These are phyloP conservation scores for Colletes gigas DNA, from an alignment of 1,140 invertebrate genomes.

Conservation along the genomic window DNA sequence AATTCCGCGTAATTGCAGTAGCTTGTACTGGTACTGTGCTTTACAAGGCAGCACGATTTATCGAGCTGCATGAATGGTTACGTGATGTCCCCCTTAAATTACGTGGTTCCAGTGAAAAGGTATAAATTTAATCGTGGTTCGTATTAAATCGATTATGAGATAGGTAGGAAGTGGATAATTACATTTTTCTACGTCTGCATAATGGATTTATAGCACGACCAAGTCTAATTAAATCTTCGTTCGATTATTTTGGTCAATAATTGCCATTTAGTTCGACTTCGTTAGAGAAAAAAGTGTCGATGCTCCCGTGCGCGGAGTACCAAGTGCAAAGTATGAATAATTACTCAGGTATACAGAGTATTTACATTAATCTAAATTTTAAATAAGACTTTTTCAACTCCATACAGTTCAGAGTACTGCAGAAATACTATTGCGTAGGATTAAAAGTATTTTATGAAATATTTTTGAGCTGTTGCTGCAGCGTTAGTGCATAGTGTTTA, in stretches of 20 bases:
- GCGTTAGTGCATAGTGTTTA: no score
- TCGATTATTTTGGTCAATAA: background rate
- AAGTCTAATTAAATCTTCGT: background rate
- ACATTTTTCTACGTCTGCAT: background rate
- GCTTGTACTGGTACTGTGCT: background rate
- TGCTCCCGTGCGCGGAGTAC: no score
- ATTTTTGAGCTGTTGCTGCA: no score
- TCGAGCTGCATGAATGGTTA: conserved; percentile 14
- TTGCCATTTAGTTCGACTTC: no score
- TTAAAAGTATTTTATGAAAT: no score
- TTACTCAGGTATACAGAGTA: no score
- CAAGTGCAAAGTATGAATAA: no score
- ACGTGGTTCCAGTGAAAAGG: conserved; percentile 6
- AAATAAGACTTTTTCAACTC: no score
- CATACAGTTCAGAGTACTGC: no score
- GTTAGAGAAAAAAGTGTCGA: no score
- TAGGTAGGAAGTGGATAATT: background rate
- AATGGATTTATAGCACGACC: background rate
- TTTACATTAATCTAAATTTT: no score
- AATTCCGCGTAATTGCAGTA: conserved; percentile 24
- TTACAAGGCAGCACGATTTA: conserved; percentile 27
- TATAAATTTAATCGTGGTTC: conserved; percentile 20
- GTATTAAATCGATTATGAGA: conserved; percentile 29
- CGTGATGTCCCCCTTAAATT: background rate
- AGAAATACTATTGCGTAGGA: no score